Conservation (phyloP, 2,888 invertebrate species). For the Scelioninae gen. 1 region DNA sequence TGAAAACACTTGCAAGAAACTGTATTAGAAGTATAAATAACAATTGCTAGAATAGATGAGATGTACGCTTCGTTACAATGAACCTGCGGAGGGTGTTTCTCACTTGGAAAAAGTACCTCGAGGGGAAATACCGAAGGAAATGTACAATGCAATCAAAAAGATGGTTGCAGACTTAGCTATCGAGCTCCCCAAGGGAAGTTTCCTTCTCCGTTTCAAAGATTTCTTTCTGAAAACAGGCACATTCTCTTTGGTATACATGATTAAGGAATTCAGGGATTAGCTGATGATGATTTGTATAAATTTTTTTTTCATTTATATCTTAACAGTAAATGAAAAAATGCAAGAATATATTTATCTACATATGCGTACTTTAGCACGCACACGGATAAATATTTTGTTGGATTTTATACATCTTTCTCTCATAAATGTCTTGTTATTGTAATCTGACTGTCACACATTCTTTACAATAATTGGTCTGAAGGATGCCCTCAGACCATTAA, state of each 20-base stretch:
- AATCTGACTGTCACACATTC: no score
- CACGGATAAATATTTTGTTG: no score
- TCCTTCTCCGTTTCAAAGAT: constrained; percentile 11
- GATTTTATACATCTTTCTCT: no score
- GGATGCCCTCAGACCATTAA: no score
- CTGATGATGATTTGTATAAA: no score
- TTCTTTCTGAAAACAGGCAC: constrained; percentile 10
- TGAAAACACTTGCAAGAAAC: no score
- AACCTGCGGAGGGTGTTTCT: constrained; percentile 5
- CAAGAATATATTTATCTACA: no score
- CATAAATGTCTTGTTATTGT: no score
- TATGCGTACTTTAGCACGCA: no score
- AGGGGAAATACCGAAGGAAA: constrained; percentile 11
- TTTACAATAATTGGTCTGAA: no score
- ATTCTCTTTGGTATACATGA: constrained; percentile 14
- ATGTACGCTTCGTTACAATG: background rate
- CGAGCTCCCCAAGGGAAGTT: constrained; percentile 7
- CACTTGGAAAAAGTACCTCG: constrained; percentile 17
- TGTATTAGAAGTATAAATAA: background rate
- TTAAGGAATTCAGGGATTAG: constrained; percentile 30
- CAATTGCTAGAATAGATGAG: background rate
- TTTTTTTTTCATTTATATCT: no score
- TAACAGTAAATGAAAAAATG: no score
- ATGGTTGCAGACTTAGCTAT: constrained; percentile 14
- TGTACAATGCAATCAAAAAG: constrained; percentile 29